Percentiles rank a stretch among this genome's conserved stretches.
Evolutionary conservation across 2,797 vertebrate species (phyloP).

Genomic region (Sphenopsis melanotis): DNA sequence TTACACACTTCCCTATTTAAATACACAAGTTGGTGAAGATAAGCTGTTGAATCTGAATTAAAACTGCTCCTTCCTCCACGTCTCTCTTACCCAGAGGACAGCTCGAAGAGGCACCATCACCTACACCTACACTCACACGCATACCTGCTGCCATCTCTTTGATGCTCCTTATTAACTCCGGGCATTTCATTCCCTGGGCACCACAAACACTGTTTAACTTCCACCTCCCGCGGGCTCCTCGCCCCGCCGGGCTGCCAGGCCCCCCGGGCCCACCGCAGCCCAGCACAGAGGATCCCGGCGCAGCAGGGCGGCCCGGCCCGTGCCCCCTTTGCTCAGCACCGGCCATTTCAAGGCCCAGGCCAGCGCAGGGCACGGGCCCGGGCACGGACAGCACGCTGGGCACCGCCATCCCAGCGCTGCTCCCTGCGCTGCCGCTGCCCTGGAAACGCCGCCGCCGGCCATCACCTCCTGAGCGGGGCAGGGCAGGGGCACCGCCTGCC

Average conservation of each 20-base stretch:
- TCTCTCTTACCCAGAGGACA: not conserved
- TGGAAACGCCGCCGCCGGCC: not conserved
- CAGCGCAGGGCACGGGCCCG: not conserved
- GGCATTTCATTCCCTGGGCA: not conserved
- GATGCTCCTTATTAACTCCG: rapidly evolving
- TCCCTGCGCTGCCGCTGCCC: not conserved
- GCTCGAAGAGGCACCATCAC: rapidly evolving
- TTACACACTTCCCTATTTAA: not conserved
- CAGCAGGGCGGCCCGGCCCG: not conserved
- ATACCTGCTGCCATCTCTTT: not conserved
- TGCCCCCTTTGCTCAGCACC: rapidly evolving
- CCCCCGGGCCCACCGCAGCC: not conserved
- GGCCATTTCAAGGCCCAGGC: not conserved
- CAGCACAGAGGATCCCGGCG: not conserved
- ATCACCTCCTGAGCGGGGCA: not conserved
- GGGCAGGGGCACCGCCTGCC: not conserved
- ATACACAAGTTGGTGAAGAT: rapidly evolving
- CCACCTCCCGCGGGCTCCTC: not conserved
- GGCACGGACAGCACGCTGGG: not conserved
- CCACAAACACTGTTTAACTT: too few relatives aligned
- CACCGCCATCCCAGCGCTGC: not conserved
- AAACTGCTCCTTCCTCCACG: not conserved
- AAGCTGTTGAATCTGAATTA: not conserved
- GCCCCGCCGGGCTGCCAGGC: not conserved
- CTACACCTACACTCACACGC: too few relatives aligned